phyloP scores from a whole-genome alignment of 1,140 invertebrate species.

The Sitophilus oryzae region DNA sequence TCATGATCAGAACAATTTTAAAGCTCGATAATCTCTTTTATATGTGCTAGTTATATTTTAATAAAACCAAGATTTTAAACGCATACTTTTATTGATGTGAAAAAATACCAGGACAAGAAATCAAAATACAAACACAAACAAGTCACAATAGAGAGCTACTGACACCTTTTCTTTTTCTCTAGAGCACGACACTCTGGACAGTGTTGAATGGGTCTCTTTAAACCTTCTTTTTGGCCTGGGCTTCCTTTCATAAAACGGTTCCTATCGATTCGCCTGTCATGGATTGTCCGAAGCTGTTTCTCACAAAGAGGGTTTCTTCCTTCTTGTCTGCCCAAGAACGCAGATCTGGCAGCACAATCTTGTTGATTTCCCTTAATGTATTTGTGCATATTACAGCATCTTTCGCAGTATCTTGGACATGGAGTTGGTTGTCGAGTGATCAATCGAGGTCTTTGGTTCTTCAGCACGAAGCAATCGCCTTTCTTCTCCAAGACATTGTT shows the following conservation, averaged over 20 bases:
- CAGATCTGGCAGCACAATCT: neutral
- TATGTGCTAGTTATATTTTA: no score
- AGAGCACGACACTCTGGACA: neutral
- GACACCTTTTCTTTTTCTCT: neutral
- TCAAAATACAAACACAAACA: no score
- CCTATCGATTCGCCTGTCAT: neutral
- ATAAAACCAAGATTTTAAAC: no score
- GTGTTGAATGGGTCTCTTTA: neutral
- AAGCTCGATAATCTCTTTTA: no score
- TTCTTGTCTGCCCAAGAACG: neutral
- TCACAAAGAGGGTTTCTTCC: neutral
- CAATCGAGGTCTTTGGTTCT: slow-evolving; percentile 2
- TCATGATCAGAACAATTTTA: slow-evolving; percentile 9
- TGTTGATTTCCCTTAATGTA: neutral
- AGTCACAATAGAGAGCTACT: no score
- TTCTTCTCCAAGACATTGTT: slow-evolving; percentile 22
- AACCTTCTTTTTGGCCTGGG: neutral
- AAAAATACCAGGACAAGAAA: no score
- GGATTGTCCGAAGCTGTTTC: neutral
- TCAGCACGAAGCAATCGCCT: slow-evolving; percentile 21
- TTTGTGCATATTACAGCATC: slow-evolving; percentile 1
- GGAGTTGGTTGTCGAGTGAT: slow-evolving; percentile 8
- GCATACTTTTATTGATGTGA: no score
- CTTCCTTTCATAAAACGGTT: no score
- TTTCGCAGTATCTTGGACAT: slow-evolving; percentile 12